Conservation (phyloP, 2,888 invertebrate genomes). For the Dryococelus australis region DNA sequence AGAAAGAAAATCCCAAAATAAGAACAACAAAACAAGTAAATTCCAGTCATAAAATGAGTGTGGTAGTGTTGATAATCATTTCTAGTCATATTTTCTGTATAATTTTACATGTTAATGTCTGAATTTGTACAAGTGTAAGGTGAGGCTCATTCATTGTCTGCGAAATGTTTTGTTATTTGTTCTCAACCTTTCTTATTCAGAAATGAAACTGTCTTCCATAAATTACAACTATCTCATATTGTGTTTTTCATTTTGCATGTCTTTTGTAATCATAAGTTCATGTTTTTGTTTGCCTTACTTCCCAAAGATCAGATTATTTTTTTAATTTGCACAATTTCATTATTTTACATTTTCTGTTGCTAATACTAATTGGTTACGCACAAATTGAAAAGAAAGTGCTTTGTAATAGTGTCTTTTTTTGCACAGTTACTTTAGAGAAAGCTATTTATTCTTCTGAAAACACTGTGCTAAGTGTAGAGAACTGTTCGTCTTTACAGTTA, state of each 20-base stretch:
- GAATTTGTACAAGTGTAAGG: constrained; percentile 9
- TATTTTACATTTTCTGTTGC: too few species aligned
- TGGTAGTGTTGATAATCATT: background rate
- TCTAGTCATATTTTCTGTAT: background rate
- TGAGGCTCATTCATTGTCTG: background rate
- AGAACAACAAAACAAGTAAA: background rate
- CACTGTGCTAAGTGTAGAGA: too few species aligned
- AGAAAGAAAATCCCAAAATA: background rate
- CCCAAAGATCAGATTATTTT: too few species aligned
- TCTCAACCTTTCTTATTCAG: background rate
- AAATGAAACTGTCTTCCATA: background rate
- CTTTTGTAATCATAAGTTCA: background rate
- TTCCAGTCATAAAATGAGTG: background rate
- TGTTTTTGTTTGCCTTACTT: too few species aligned
- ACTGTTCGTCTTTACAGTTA: background rate
- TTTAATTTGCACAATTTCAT: too few species aligned
- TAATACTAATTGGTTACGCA: too few species aligned
- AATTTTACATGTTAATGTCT: background rate
- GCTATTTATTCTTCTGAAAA: too few species aligned
- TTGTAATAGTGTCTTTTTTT: too few species aligned
- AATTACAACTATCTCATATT: background rate
- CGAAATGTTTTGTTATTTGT: background rate
- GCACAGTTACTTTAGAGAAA: too few species aligned
- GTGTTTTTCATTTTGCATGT: background rate
- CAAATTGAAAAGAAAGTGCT: too few species aligned